Percentiles rank a stretch among this genome's conserved stretches.
These are phyloP conservation scores for Cephus pulcher DNA, from an alignment of 2,888 invertebrate genomes.

Conservation along the genomic window DNA sequence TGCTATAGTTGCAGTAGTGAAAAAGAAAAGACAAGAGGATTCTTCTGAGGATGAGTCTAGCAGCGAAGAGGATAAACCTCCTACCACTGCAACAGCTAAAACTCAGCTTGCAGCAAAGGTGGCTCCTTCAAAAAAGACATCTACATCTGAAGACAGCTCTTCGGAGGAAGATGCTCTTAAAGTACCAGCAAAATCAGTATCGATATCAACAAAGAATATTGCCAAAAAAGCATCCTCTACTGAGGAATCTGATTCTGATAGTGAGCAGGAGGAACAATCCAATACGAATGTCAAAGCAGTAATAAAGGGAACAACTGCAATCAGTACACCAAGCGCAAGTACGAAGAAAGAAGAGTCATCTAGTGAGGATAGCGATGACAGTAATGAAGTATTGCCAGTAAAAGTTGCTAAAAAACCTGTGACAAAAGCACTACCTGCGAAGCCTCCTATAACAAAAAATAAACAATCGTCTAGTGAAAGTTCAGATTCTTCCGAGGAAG, in stretches of 20 bases:
- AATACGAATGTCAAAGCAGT: slow-evolving; percentile 32
- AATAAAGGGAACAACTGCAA: slow-evolving; percentile 37
- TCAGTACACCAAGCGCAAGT: slow-evolving; percentile 22
- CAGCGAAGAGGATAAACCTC: slow-evolving; percentile 49
- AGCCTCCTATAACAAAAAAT: slow-evolving; percentile 27
- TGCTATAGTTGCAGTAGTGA: slow-evolving; percentile 25
- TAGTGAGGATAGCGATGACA: slow-evolving; percentile 58
- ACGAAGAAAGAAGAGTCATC: slow-evolving; percentile 57
- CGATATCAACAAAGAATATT: slow-evolving; percentile 22
- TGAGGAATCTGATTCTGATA: slow-evolving; percentile 30
- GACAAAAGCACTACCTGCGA: slow-evolving; percentile 21
- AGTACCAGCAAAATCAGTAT: slow-evolving; percentile 20
- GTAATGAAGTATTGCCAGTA: slow-evolving; percentile 31
- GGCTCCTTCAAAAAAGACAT: slow-evolving; percentile 52
- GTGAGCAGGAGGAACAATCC: slow-evolving; percentile 26
- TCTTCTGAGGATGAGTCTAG: slow-evolving; percentile 50
- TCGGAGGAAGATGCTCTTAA: slow-evolving; percentile 43
- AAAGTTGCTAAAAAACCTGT: slow-evolving; percentile 25
- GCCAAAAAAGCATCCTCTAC: slow-evolving; percentile 39
- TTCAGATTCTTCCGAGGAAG: slow-evolving; percentile 11
- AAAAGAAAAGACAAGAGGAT: slow-evolving; percentile 36
- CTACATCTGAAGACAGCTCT: slow-evolving; percentile 55
- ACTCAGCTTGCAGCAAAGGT: slow-evolving; percentile 39
- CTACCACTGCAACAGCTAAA: slow-evolving; percentile 48
- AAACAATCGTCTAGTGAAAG: slow-evolving; percentile 38